Conservation (phyloP, 2,113 vertebrate genomes). For the Natator depressus region DNA sequence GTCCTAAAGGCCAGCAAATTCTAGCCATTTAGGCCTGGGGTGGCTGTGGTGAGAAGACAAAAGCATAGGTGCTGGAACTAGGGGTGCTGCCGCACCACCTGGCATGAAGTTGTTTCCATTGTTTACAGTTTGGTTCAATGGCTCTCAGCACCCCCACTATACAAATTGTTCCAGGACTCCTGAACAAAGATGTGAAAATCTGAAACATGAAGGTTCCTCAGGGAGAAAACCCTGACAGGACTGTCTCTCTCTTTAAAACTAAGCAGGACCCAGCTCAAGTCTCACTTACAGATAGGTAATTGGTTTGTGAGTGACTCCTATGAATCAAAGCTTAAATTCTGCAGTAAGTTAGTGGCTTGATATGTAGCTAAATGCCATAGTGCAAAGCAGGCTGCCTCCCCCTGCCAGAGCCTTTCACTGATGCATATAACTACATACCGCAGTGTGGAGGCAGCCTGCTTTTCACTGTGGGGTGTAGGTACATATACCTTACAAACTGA, state of each 20-base stretch:
- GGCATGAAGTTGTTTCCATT: too few relatives aligned
- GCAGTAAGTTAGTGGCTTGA: conserved; percentile 41
- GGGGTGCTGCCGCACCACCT: too few relatives aligned
- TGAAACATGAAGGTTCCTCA: neutral
- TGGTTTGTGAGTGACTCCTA: conserved; percentile 47
- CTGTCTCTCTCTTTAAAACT: neutral
- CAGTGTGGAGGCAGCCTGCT: neutral
- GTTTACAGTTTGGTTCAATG: too few relatives aligned
- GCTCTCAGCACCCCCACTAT: too few relatives aligned
- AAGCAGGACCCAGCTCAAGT: conserved; percentile 12
- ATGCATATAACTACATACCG: neutral
- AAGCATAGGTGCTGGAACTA: neutral
- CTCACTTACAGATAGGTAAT: conserved; percentile 2
- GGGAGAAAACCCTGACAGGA: neutral
- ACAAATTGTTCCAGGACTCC: too few relatives aligned
- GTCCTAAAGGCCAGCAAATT: neutral
- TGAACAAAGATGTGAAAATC: neutral
- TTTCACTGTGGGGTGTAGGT: neutral
- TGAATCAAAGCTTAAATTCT: conserved; percentile 56
- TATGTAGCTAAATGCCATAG: conserved; percentile 40
- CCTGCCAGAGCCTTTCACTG: neutral
- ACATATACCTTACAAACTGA: neutral
- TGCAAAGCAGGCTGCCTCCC: neutral
- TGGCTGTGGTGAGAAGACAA: neutral
- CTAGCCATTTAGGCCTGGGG: neutral